Percentiles rank a stretch among this genome's conserved stretches.
These are phyloP conservation scores for Heliconius ismenius DNA, from an alignment of 2,888 invertebrate species.

Conservation along the genomic window DNA sequence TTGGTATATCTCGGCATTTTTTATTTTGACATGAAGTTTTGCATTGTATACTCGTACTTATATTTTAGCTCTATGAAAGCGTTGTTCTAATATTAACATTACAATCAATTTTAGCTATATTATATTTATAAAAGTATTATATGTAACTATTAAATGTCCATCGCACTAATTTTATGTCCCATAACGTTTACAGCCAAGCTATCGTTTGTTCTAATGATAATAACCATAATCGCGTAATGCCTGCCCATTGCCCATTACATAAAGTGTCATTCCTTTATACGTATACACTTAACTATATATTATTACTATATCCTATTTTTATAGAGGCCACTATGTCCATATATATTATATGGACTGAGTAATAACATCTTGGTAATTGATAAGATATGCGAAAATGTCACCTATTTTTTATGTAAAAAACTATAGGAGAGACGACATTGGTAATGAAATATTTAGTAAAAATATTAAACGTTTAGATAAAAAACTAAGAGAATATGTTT, in stretches of 20 bases:
- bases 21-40: no score
- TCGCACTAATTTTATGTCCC: constrained; percentile 16
- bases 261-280: constrained; percentile 6
- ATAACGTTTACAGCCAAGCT: constrained; percentile 24
- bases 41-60: no score
- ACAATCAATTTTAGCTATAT: neutral
- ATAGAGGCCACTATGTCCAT: neutral
- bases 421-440: no score
- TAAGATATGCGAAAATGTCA: neutral
- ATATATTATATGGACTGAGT: neutral
- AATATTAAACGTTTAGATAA: no score
- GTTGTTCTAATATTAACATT: neutral
- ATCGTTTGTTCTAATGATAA: constrained; percentile 29
- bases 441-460: no score
- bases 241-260: constrained; percentile 2
- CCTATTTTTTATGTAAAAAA: no score
- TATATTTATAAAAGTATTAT: neutral
- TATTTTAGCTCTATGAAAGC: neutral
- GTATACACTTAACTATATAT: neutral
- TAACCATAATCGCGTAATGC: constrained; percentile 26
- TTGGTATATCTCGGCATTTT: no score
- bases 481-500: no score
- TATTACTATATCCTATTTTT: neutral
- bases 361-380: neutral
- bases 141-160: neutral